Base-by-base conservation (phyloP, 1,140 invertebrate species). In the Neotoxoptera formosana region DNA sequence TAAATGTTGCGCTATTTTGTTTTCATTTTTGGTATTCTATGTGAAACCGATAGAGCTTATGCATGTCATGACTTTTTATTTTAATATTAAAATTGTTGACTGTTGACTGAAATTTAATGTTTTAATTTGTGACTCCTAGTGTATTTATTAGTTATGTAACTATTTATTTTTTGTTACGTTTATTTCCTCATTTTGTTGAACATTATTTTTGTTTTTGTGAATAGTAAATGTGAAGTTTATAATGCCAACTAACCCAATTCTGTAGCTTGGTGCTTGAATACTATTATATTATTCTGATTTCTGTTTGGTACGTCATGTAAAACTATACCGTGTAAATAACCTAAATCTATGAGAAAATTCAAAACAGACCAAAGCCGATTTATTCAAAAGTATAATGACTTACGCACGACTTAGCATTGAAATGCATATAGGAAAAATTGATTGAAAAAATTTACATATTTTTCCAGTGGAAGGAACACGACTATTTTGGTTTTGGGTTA, bases 401-500 rank as follows among this genome's bases (percentile, higher is more conserved):
- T 53, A 36, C 21, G 87, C 87, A 36, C n/a, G 48, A 53, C 87
- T 53, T n/a, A 34, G 30, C 86, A 53, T 53, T 88, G 47, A 48
- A 88, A 51, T 34, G 30, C 48, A n/a, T 34, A 88, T n/a, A 88
- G 47, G 47, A 34, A 47, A 89, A 89, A 89, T 25, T 36, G 48
- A 53, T 89, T 51, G 87, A 89, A 89, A 89, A 48, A 53, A 89
- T 89, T 89, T 89, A 89, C 87, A 89, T 89, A 53, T 89, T 53
- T 88, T 88, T 89, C 48, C 34, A 36, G 48, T 89, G 11, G 48
- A 36, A 53, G 20, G 11, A 25, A 89, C 87, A 89, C 25, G 48
- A 36, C n/a, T 88, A 48, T 41, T 88, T 88, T 88, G 47, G 48
- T 88, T 89, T 53, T 36, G 45, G 45, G 48, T 21, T 87, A 34